Percentiles rank a stretch among this genome's conserved stretches.
Conservation (phyloP, 2,797 vertebrate species). For the Thamnophis elegans region DNA sequence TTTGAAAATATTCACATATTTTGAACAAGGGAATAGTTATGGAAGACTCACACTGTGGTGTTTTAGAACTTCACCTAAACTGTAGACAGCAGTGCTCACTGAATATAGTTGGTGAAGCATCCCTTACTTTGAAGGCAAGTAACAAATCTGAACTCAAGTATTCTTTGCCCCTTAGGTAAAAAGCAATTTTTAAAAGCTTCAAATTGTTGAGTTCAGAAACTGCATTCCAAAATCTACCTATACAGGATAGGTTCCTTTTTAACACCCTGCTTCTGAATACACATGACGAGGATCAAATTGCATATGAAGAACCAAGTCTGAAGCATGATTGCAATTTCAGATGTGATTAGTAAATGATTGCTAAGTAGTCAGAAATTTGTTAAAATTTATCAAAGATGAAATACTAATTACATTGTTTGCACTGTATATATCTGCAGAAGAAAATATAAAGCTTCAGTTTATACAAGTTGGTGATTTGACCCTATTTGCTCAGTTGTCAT, state of each 20-base stretch:
- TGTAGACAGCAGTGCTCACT: background rate
- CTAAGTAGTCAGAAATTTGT: background rate
- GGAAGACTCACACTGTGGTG: background rate
- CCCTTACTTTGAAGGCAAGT: background rate
- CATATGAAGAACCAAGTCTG: background rate
- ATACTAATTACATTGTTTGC: background rate
- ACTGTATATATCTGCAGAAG: background rate
- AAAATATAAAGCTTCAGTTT: background rate
- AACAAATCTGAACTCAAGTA: background rate
- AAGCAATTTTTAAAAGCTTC: background rate
- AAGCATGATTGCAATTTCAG: background rate
- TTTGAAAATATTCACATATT: background rate
- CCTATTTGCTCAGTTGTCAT: constrained; percentile 47
- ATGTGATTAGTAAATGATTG: background rate
- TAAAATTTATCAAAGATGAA: background rate
- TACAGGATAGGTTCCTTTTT: background rate
- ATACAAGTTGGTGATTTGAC: background rate
- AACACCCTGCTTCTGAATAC: background rate
- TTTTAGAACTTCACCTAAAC: background rate
- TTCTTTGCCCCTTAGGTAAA: background rate
- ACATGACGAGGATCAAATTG: background rate
- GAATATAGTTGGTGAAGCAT: background rate
- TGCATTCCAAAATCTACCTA: background rate
- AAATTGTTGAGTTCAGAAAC: background rate
- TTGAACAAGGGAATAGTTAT: background rate